Evolutionary conservation across 2,888 invertebrate species (phyloP), one percentile per base, ranked within the genome.

Genomic region (Litoditis marina): DNA sequence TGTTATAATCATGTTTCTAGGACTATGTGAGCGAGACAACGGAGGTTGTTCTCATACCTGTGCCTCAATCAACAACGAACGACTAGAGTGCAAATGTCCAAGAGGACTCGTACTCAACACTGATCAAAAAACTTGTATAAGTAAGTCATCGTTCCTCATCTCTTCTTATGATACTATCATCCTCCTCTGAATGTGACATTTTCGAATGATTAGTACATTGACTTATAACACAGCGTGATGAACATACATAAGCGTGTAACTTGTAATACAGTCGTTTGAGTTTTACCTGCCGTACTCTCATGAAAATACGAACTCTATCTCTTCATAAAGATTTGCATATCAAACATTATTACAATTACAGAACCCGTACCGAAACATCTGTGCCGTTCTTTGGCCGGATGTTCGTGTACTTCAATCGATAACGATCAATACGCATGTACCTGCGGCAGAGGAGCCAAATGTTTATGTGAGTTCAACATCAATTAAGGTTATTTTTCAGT

Each of bases 41-140:
- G 81, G 81, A 47, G 81, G 80, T 19, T 81, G 81, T 63, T 76
- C 76, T 27, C 80, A 82, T 50, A 66, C 78, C 13, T 81, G 81
- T 65, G 58, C 78, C 31, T 80, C 80, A 7, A 71, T 69, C 47
- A 76, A 78, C 55, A 76, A 81, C 44, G 66, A 67, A 32, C 73
- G 72, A 22, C 71, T 80, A 32, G 82, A 81, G 52, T 82, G 81
- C 66, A 73, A 74, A 58, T 82, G 81, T 56, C 81, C 81, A 16
- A 61, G 74, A 28, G 81, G 81, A 63, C 73, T 79, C 74, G 76
- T 75, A 2, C 66, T 81, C 22, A 78, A 81, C 51, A 60, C 60
- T 1, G 77, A 78, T 64, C 63, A 69, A 59, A 77, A 78, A 65
- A 79, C 76, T 28, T 81, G 81, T 61, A 78, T 76, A 46, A 82